Percentiles rank a stretch among this genome's conserved stretches.
Conservation (phyloP, 1,140 invertebrate genomes). For the Elysia chlorotica region DNA sequence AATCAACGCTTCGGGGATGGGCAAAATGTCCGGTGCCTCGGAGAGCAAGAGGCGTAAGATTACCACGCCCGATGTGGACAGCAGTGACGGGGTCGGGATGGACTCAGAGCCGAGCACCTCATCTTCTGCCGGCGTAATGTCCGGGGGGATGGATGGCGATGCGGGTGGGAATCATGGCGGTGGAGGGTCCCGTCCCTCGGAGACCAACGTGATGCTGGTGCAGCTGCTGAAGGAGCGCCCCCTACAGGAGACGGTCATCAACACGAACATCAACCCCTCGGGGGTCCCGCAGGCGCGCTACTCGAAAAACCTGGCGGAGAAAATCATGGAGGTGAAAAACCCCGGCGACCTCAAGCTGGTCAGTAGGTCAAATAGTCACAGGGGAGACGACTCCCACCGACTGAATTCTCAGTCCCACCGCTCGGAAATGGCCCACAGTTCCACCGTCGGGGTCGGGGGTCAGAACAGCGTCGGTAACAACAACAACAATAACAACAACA, state of each 20-base stretch:
- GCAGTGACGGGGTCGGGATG: conserved; percentile 33
- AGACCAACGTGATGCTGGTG: conserved; percentile 86
- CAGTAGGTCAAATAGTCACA: too few relatives aligned
- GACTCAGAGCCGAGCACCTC: conserved; percentile 38
- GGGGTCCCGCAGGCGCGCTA: conserved; percentile 50
- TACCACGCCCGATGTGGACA: conserved; percentile 43
- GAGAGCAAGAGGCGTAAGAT: conserved; percentile 43
- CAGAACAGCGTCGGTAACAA: neutral
- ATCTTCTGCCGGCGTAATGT: too few relatives aligned
- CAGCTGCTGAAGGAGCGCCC: conserved; percentile 79
- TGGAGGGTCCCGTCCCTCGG: conserved; percentile 63
- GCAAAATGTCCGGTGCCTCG: too few relatives aligned
- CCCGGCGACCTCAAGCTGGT: conserved; percentile 3
- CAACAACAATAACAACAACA: conserved; percentile 24
- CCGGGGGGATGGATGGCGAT: too few relatives aligned
- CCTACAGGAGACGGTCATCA: conserved; percentile 70
- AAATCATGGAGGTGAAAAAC: conserved; percentile 32
- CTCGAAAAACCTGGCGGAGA: conserved; percentile 49
- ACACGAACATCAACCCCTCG: conserved; percentile 49
- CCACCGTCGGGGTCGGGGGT: neutral
- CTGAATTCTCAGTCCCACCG: too few relatives aligned
- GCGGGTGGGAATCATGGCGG: neutral
- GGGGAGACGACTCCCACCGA: too few relatives aligned
- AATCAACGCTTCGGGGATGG: conserved; percentile 10
- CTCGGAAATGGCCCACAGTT: conserved; percentile 19